phyloP scores from a whole-genome alignment of 2,113 vertebrate species.

The Paramormyrops kingsleyae region DNA sequence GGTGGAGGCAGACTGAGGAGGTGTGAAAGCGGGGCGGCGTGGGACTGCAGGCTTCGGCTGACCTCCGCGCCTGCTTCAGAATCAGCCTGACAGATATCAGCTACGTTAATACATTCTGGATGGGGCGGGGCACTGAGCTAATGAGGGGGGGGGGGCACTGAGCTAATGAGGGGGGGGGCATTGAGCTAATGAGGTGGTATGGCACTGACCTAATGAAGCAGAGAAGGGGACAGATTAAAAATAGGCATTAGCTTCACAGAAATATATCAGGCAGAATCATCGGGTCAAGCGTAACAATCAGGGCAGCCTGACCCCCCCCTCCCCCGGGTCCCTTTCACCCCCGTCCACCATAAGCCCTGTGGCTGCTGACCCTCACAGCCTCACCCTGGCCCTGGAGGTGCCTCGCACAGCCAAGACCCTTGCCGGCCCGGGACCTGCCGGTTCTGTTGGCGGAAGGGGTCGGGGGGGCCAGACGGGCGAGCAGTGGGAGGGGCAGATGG shows the following conservation, averaged over 20 bases:
- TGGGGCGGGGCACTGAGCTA: neutral
- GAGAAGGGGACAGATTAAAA: slow-evolving; percentile 18
- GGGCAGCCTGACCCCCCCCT: neutral
- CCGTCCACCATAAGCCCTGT: neutral
- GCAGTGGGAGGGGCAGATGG: neutral
- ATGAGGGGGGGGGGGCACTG: neutral
- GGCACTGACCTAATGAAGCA: neutral
- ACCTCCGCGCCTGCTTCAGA: slow-evolving; percentile 44
- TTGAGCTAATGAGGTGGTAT: neutral
- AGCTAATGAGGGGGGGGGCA: neutral
- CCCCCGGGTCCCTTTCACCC: neutral
- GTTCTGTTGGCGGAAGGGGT: neutral
- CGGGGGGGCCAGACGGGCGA: neutral
- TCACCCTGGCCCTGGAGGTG: neutral
- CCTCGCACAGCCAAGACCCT: neutral
- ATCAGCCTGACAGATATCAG: neutral
- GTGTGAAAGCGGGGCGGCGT: neutral
- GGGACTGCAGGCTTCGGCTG: slow-evolving; percentile 28
- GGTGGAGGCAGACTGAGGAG: neutral
- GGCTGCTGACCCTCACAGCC: neutral
- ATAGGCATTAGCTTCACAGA: neutral
- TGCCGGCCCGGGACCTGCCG: neutral
- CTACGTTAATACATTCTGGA: neutral
- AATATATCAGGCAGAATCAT: neutral
- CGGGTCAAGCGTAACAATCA: neutral